phyloP scores from a whole-genome alignment of 2,797 vertebrate species.

The Chrysocyon brachyurus region DNA sequence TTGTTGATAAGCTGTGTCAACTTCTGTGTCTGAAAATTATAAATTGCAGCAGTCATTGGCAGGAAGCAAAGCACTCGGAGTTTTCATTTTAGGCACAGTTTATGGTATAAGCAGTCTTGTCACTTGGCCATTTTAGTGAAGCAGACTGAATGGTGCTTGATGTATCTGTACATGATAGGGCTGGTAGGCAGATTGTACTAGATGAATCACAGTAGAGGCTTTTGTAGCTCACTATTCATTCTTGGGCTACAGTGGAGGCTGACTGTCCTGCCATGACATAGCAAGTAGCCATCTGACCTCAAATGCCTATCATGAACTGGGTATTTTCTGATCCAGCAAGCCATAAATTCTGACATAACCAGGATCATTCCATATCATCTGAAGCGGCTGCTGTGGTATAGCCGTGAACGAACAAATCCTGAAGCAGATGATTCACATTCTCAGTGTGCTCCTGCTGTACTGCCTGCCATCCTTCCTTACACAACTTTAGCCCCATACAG shows the following conservation, averaged over 20 bases:
- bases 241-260: background rate
- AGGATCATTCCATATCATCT: background rate
- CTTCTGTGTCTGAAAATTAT: slow-evolving; percentile 8
- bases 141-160: background rate
- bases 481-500: background rate
- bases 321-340: background rate
- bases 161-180: background rate
- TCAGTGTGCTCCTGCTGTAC: background rate
- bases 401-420: background rate
- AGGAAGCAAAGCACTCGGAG: background rate
- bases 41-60: background rate
- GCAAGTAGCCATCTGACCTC: background rate
- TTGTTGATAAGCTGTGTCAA: background rate
- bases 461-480: background rate
- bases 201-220: background rate
- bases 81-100: background rate
- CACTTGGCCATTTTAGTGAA: background rate
- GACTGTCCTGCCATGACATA: background rate
- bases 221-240: background rate
- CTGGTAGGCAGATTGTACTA: background rate
- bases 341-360: background rate
- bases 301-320: background rate
- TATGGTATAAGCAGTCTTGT: background rate
- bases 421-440: background rate
- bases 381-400: background rate